Evolutionary conservation across 1,140 invertebrate genomes (phyloP), one percentile per base, ranked within the genome.

Genomic region (Holcopasites calliopsidis): DNA sequence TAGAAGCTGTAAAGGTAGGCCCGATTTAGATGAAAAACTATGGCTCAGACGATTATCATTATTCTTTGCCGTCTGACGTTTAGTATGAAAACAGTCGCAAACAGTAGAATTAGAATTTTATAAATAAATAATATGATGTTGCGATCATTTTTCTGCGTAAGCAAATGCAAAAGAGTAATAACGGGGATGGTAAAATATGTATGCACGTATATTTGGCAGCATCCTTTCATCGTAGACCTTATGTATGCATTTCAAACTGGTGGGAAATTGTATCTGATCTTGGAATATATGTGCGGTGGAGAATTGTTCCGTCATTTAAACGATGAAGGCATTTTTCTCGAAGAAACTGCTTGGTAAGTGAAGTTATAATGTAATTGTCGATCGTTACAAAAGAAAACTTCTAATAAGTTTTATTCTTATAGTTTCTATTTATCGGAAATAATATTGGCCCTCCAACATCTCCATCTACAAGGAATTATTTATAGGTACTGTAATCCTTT

Each of bases 371-470:
- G 18, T 11, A 47, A 49, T 60, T 33, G 38, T 40, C 13, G 6
- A 13, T 47, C n/a, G 16, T 18, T 47, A 11, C 8, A 18, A 1
- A 47, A 18, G 4, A 71, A 55, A 52, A 3, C 44, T 26, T 18
- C 1, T 35, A 31, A 11, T 31, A 5, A 8, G 62, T 66, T 76
- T 76, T 79, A 89, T 87, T 88, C 76, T 95, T 95, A 68, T 92
- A 99, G 97, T 87, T 99, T 99, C 92, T 99, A 99, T 92, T 92
- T 99, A 82, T 96, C 97, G 58, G 99, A 99, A 95, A 99, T 99
- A 83, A 97, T 98, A 76, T 93, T 99, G 86, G 98, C 99, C 3
- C 92, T 99, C 76, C 98, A 99, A 91, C 98, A 99, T 95, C 95
- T 99, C 84, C 99, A 99, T 91, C 94, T 94, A 82, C 94, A 96